Percentiles rank a stretch among this genome's conserved stretches.
These are phyloP conservation scores for Clanis bilineata DNA, from an alignment of 2,888 invertebrate genomes.

Conservation along the genomic window DNA sequence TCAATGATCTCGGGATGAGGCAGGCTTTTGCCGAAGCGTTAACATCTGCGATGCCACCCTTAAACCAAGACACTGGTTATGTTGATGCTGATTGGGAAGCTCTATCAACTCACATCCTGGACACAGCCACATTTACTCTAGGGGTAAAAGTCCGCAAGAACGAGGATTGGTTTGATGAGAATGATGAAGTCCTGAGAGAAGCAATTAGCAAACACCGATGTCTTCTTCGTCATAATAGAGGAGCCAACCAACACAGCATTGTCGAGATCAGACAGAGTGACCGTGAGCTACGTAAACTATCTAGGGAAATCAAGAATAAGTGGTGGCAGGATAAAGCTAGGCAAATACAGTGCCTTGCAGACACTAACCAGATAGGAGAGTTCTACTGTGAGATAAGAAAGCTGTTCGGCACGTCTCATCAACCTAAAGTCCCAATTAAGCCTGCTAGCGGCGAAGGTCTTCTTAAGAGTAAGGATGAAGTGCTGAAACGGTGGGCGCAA, in stretches of 20 bases:
- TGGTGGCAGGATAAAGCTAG: slow-evolving; percentile 1
- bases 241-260: no score
- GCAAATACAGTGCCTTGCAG: no score
- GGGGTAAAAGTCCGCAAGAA: neutral
- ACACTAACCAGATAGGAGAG: no score
- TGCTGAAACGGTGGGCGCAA: neutral
- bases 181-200: neutral
- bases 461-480: neutral
- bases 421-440: neutral
- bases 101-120: neutral
- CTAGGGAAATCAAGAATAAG: neutral
- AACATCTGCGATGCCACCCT: no score
- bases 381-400: neutral
- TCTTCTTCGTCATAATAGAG: no score
- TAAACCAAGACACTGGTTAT: no score
- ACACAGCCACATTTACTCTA: neutral
- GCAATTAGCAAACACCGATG: no score
- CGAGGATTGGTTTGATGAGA: neutral
- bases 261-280: neutral
- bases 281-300: neutral
- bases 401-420: neutral
- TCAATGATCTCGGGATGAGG: no score
- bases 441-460: neutral
- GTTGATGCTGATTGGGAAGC: no score
- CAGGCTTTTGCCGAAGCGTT: no score